A percentile compares a stretch with the other conserved stretches of the same genome.
Evolutionary conservation across 2,888 invertebrate species (phyloP).

Genomic region (Parnassius smintheus): DNA sequence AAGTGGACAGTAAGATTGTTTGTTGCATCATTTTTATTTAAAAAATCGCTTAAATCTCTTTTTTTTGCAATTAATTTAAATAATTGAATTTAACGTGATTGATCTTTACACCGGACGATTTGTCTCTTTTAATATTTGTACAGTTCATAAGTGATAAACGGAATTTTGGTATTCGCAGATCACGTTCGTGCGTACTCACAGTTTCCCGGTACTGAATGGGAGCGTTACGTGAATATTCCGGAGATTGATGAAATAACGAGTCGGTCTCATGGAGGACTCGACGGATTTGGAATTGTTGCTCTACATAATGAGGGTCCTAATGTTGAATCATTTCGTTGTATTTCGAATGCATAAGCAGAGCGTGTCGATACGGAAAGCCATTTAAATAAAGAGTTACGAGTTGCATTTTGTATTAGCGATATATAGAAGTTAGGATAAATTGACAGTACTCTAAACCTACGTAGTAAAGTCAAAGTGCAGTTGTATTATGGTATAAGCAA

Average conservation of each 20-base stretch:
- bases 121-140: neutral
- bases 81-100: too few relatives aligned
- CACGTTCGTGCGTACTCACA: constrained; percentile 5
- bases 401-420: too few relatives aligned
- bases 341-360: neutral
- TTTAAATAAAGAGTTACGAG: too few relatives aligned
- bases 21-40: too few relatives aligned
- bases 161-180: constrained; percentile 1
- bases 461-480: too few relatives aligned
- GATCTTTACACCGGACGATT: too few relatives aligned
- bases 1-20: too few relatives aligned
- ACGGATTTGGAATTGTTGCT: neutral
- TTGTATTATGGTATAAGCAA: too few relatives aligned
- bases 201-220: constrained; percentile 11
- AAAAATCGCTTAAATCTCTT: too few relatives aligned
- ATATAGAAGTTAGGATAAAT: too few relatives aligned
- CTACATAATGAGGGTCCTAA: neutral
- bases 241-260: constrained; percentile 40
- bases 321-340: neutral
- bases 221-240: constrained; percentile 27
- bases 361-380: neutral
- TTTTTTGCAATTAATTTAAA: too few relatives aligned
- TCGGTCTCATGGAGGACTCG: constrained; percentile 7
- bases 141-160: neutral
- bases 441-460: too few relatives aligned